Percentiles rank a stretch among this genome's conserved stretches.
Evolutionary conservation across 1,140 invertebrate species (phyloP).

Genomic region (Heliothis virescens): DNA sequence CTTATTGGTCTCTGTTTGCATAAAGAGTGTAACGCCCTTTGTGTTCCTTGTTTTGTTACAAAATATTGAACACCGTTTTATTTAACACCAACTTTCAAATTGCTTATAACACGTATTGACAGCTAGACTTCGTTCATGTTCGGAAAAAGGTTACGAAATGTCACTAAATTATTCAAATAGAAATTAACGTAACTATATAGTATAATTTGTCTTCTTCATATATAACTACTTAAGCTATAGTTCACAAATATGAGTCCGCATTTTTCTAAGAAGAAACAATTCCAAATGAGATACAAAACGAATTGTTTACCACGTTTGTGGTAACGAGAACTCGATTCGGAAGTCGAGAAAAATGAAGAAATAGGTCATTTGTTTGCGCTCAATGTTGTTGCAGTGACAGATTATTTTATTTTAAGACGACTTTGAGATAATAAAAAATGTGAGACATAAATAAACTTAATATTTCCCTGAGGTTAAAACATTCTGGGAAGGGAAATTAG

Average conservation of each 20-base stretch:
- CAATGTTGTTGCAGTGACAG: too few relatives aligned
- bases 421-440: too few relatives aligned
- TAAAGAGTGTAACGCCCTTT: constrained; percentile 83
- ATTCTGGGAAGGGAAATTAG: constrained; percentile 25
- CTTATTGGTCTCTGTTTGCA: constrained; percentile 73
- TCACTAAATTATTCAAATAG: constrained; percentile 38
- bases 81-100: constrained; percentile 84
- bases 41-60: constrained; percentile 85
- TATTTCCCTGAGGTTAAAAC: background rate
- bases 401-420: too few relatives aligned
- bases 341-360: constrained; percentile 10
- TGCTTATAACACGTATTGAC: constrained; percentile 77
- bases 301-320: background rate
- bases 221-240: too few relatives aligned
- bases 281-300: background rate
- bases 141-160: constrained; percentile 69
- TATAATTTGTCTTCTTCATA: too few relatives aligned
- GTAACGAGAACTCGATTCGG: background rate
- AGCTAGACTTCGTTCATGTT: constrained; percentile 57
- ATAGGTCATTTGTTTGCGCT: background rate
- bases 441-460: background rate
- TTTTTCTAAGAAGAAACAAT: constrained; percentile 20
- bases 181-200: too few relatives aligned
- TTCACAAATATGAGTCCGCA: background rate
- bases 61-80: constrained; percentile 86